Conservation (phyloP, 2,888 invertebrate genomes). For the Lobophora halterata region DNA sequence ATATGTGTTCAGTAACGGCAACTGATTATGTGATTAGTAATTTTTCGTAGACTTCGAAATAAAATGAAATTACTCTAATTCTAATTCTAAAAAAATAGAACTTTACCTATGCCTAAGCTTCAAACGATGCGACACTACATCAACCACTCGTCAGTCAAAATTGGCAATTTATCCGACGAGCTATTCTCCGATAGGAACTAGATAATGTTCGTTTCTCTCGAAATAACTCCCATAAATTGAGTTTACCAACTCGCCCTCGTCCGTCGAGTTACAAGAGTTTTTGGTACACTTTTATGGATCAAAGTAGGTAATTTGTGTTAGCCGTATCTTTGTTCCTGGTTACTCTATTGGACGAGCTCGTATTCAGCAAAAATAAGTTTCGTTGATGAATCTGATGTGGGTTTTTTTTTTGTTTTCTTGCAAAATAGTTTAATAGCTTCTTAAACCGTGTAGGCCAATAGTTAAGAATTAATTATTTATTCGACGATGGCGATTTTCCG, state of each 20-base stretch:
- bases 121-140: constrained; percentile 25
- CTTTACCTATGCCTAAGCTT: constrained; percentile 4
- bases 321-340: background rate
- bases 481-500: too few relatives aligned
- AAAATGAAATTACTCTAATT: too few relatives aligned
- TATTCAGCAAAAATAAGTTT: background rate
- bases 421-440: too few relatives aligned
- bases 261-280: constrained; percentile 27
- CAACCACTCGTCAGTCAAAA: constrained; percentile 62
- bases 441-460: too few relatives aligned
- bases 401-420: too few relatives aligned
- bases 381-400: too few relatives aligned
- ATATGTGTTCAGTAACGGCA: too few relatives aligned
- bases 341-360: background rate
- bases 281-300: constrained; percentile 32
- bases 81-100: too few relatives aligned
- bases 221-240: constrained; percentile 67
- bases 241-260: constrained; percentile 49
- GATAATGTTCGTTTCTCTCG: constrained; percentile 56
- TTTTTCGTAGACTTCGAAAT: too few relatives aligned
- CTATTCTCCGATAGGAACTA: constrained; percentile 41
- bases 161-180: constrained; percentile 64
- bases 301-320: constrained; percentile 7
- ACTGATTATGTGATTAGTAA: too few relatives aligned
- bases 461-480: too few relatives aligned